These are phyloP conservation scores for Thera britannica DNA, from an alignment of 2,888 invertebrate species.

Conservation along the genomic window DNA sequence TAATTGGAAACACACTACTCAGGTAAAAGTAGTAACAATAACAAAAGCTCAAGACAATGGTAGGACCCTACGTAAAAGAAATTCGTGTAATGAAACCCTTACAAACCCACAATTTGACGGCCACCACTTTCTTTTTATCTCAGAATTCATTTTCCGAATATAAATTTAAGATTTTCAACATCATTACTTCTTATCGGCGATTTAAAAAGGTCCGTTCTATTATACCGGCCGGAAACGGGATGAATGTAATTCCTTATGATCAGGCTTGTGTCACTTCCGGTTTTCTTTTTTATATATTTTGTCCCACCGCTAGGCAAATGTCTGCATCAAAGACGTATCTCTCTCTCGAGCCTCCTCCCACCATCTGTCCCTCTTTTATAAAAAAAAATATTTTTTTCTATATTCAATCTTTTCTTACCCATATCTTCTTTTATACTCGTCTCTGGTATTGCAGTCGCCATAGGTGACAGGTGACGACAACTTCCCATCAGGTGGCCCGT, in stretches of 20 bases:
- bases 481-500: too few species aligned
- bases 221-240: conserved; percentile 61
- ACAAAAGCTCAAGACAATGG: conserved; percentile 1
- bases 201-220: conserved; percentile 66
- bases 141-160: conserved; percentile 68
- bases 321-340: too few species aligned
- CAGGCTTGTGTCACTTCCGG: conserved; percentile 3
- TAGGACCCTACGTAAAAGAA: conserved; percentile 2
- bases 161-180: conserved; percentile 75
- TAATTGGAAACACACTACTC: neutral
- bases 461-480: too few species aligned
- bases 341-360: too few species aligned
- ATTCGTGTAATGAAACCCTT: conserved; percentile 8
- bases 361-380: too few species aligned
- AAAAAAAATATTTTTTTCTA: too few species aligned
- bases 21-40: neutral
- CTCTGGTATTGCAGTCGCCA: too few species aligned
- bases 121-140: conserved; percentile 36
- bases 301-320: too few species aligned
- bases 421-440: too few species aligned
- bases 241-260: conserved; percentile 71
- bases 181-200: conserved; percentile 75
- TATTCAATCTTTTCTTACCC: too few species aligned
- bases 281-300: conserved; percentile 43
- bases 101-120: conserved; percentile 19